Base-by-base conservation (phyloP, 2,888 invertebrate species). In the Xylocampa areola region DNA sequence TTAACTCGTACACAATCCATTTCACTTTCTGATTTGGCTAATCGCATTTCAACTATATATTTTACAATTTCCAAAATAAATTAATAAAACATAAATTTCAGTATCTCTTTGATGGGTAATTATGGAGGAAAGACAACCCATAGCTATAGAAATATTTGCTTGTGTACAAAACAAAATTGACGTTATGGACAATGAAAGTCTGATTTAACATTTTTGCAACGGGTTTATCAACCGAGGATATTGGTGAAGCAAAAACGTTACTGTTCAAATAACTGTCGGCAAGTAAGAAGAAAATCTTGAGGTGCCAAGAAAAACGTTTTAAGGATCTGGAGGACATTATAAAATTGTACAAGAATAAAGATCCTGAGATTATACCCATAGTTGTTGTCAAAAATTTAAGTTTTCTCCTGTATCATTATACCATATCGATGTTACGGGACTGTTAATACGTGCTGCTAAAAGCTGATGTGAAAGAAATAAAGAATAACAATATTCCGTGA, bases 241-340 rank as follows among this genome's bases (percentile, higher is more conserved):
- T 29, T 29, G 29, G 11, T n/a, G n/a, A n/a, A n/a, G 29, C 29
- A n/a, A 29, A 29, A 29, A n/a, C 29, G 29, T 29, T 29, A 11
- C 29, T 29, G 4, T 29, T 29, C 11, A 11, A 29, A 29, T 27
- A 8, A 10, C 25, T 29, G 29, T 29, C n/a, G n/a, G 4, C 29
- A 8, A 29, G 25, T 27, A 29, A 29, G n/a, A 29, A 29, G 29
- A 29, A n/a, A 29, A 29, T 29, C n/a, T 7, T 7, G 11, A 13
- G 14, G 32, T 6, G 14, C 32, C 13, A 32, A 13, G 14, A 14
- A 14, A 13, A 13, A 32, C 32, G 13, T 32, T n/a, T 30, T 30
- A 13, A 11, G 30, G 8, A 32, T 5, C 14, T 32, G 14, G 32
- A 14, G 5, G 14, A 32, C 14, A 32, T 13, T 32, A 13, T 14